Base-by-base conservation (phyloP, 2,113 vertebrate species). In the Colaptes auratus region DNA sequence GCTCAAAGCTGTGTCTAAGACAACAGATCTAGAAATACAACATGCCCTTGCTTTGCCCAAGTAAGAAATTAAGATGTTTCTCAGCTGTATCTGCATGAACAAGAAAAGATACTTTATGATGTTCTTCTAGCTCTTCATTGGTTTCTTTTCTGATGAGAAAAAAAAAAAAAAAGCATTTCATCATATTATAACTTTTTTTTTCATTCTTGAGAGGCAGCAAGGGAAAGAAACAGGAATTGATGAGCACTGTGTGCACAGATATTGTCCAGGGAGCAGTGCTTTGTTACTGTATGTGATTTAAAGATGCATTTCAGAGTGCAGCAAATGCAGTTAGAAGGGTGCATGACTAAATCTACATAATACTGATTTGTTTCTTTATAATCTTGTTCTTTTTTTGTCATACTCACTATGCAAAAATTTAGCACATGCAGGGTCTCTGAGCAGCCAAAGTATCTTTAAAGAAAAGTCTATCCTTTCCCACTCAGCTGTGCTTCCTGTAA, bases 401-500 rank as follows among this genome's bases (percentile, higher is more conserved):
- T 53, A 81, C 21, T 59, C 31, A 7, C 42, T n/a, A 12, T 11
- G 10, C 2, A 50, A 81, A 95, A 77, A 69, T n/a, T 16, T 15
- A 48, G 27, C 65, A 65, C 4, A 7, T 39, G 25, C 55, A 70
- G 90, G 91, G 64, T 85, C 86, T 80, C 58, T 23, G 89, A 96
- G 55, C 69, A 90, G 58, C 46, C 82, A 3, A 90, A 89, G 24
- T 24, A 44, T 6, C 52, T 79, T 58, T 36, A 82, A 73, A 83
- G 77, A 8, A 10, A 94, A 88, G 53, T 33, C 42, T 31, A 82
- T 91, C 58, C 77, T 87, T 86, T 70, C 23, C 80, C 31, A 77
- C 36, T 65, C 61, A 61, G 20, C 59, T 84, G 70, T 23, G 50
- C 83, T 95, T 95, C 91, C 91, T 95, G 75, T 8, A 82, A 48